phyloP scores from a whole-genome alignment of 2,888 invertebrate species.

The Sipha maydis region DNA sequence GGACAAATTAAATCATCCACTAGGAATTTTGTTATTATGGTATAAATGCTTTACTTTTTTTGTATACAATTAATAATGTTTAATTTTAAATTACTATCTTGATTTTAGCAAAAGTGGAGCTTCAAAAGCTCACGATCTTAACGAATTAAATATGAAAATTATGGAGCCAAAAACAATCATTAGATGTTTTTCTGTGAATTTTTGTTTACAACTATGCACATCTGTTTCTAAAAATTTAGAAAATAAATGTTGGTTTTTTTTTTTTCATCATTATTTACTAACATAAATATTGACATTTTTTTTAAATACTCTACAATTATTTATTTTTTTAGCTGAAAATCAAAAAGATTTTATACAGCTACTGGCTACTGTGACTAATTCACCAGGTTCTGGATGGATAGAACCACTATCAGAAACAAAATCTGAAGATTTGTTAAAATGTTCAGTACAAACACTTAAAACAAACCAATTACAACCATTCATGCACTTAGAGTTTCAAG shows the following conservation, averaged over 20 bases:
- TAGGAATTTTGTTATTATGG: conserved; percentile 64
- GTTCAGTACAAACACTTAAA: conserved; percentile 36
- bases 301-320: neutral
- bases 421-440: conserved; percentile 46
- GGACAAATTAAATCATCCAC: conserved; percentile 64
- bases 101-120: conserved; percentile 35
- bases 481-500: conserved; percentile 55
- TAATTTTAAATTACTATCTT: conserved; percentile 6
- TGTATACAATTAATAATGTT: neutral
- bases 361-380: conserved; percentile 50
- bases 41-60: conserved; percentile 31
- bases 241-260: conserved; percentile 43
- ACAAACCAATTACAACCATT: conserved; percentile 23
- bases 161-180: conserved; percentile 52
- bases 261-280: neutral
- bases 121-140: conserved; percentile 15
- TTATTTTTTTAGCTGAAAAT: conserved; percentile 45
- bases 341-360: conserved; percentile 46
- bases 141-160: conserved; percentile 41
- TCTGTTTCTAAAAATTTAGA: conserved; percentile 44
- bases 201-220: conserved; percentile 48
- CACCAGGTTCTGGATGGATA: conserved; percentile 56
- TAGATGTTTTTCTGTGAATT: conserved; percentile 46
- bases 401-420: conserved; percentile 43
- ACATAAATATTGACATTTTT: neutral